Evolutionary conservation across 53 echinoderm and acorn worm species (phyloP).

Genomic region (Glandiceps talaboti): DNA sequence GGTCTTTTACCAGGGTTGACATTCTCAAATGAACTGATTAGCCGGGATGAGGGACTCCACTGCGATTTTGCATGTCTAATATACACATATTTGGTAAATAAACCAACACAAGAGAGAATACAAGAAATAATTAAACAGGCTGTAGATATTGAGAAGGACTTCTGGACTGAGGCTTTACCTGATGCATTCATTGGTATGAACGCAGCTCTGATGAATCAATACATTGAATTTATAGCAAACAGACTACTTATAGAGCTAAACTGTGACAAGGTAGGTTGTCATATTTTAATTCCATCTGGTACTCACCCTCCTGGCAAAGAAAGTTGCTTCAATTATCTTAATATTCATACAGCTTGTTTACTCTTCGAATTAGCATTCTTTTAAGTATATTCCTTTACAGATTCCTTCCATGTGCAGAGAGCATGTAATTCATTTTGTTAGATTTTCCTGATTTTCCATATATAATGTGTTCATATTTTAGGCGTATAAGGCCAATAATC

Average conservation of each 20-base stretch:
- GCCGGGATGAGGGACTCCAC: constrained; percentile 87
- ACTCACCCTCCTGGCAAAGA: no score
- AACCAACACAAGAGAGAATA: constrained; percentile 30
- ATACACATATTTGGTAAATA: constrained; percentile 50
- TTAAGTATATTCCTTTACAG: no score
- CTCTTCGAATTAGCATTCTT: no score
- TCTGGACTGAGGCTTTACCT: constrained; percentile 55
- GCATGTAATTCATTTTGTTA: no score
- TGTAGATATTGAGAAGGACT: constrained; percentile 59
- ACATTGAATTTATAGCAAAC: constrained; percentile 89
- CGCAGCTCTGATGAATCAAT: constrained; percentile 53
- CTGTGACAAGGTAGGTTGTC: constrained; percentile 51
- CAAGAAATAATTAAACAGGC: constrained; percentile 60
- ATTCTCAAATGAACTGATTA: constrained; percentile 86
- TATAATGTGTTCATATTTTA: no score
- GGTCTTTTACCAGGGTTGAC: constrained; percentile 87
- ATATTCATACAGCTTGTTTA: no score
- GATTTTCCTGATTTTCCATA: no score
- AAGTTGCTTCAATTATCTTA: no score
- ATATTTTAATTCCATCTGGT: no score
- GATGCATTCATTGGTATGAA: constrained; percentile 85
- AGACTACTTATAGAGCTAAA: constrained; percentile 53
- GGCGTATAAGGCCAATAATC: constrained; percentile 57
- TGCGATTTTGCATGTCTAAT: constrained; percentile 95
- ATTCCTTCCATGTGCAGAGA: no score